Evolutionary conservation across 2,113 vertebrate genomes (phyloP).

Genomic region (Poeciliopsis retropinna): DNA sequence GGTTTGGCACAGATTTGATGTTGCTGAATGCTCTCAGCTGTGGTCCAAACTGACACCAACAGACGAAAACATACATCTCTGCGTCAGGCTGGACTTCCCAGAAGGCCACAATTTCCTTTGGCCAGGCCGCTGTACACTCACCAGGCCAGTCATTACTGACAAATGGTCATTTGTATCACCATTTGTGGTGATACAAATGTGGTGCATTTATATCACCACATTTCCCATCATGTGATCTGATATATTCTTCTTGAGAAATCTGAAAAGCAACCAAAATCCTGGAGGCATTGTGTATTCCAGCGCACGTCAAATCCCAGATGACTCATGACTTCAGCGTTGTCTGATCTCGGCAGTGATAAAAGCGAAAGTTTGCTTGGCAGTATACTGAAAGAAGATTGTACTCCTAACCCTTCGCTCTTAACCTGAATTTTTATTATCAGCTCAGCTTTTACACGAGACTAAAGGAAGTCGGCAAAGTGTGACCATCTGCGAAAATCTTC

Average conservation of each 20-base stretch:
- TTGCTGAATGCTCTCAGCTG: slow-evolving; percentile 55
- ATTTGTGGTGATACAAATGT: too few species aligned
- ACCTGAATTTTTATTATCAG: neutral
- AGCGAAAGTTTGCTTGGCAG: neutral
- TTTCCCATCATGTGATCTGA: slow-evolving; percentile 28
- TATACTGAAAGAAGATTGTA: neutral
- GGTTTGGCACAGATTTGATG: slow-evolving; percentile 38
- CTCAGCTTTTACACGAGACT: slow-evolving; percentile 19
- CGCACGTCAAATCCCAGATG: slow-evolving; percentile 12
- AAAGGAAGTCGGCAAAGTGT: neutral
- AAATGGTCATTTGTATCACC: too few species aligned
- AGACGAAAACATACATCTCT: slow-evolving; percentile 30
- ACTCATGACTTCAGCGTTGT: slow-evolving; percentile 25
- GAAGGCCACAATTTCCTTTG: slow-evolving; percentile 58
- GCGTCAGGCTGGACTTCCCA: slow-evolving; percentile 26
- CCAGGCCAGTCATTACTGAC: slow-evolving; percentile 21
- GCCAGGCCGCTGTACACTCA: slow-evolving; percentile 41
- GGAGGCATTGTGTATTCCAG: slow-evolving; percentile 2
- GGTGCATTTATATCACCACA: slow-evolving; percentile 35
- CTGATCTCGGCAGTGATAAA: slow-evolving; percentile 27
- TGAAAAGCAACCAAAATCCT: slow-evolving; percentile 16
- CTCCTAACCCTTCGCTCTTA: neutral
- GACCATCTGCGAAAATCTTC: slow-evolving; percentile 21
- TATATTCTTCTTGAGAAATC: slow-evolving; percentile 7
- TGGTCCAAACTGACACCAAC: slow-evolving; percentile 55